Conservation (phyloP, 2,113 vertebrate genomes). For the Tyrannus savana region DNA sequence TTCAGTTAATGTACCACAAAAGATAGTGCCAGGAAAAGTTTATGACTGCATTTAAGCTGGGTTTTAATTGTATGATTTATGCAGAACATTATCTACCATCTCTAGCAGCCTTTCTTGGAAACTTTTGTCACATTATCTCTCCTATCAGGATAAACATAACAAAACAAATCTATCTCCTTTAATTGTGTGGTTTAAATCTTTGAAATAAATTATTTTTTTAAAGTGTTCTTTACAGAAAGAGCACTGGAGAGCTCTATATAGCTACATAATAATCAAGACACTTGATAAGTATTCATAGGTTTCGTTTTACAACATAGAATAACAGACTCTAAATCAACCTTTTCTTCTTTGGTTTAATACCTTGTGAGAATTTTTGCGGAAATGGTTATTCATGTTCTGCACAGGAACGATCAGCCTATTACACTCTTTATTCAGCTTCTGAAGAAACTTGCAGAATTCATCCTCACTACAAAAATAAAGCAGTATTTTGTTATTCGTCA, state of each 20-base stretch:
- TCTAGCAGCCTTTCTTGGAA: background rate
- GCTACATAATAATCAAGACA: background rate
- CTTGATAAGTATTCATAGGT: background rate
- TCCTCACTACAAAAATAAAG: conserved; percentile 80
- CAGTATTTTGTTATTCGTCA: background rate
- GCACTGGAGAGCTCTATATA: background rate
- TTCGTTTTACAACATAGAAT: background rate
- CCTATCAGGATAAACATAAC: background rate
- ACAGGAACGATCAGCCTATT: conserved; percentile 81
- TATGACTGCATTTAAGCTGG: background rate
- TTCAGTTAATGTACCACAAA: background rate
- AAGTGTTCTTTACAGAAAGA: background rate
- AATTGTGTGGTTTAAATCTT: background rate
- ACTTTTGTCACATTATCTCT: conserved; percentile 13
- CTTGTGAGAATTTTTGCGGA: conserved; percentile 84
- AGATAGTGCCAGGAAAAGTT: background rate
- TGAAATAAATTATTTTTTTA: background rate
- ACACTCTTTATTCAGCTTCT: conserved; percentile 86
- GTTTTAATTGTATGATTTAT: background rate
- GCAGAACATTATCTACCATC: background rate
- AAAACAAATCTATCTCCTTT: background rate
- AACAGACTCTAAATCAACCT: background rate
- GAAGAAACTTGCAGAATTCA: conserved; percentile 86
- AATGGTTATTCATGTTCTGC: conserved; percentile 80
- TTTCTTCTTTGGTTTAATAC: conserved; percentile 69